Evolutionary conservation across 2,797 vertebrate genomes (phyloP), one percentile per base, ranked within the genome.

Genomic region (Tangara arthus): DNA sequence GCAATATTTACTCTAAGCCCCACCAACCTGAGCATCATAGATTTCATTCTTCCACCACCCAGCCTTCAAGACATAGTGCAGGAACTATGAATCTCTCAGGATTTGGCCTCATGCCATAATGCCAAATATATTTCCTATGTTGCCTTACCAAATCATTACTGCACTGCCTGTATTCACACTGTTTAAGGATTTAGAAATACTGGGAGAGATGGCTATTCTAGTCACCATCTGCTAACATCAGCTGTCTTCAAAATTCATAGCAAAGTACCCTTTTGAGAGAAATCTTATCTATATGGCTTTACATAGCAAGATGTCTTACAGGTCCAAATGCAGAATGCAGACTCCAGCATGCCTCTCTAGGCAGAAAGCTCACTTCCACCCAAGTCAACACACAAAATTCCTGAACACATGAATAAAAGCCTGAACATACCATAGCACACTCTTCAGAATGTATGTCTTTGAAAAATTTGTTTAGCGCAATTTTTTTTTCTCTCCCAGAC

Each of bases 161-260:
- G 50, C 23, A 10, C 46, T 95, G 82, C 16, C 47, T 76, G 28
- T 41, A 71, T 83, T 94, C 86, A 61, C 65, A 44, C 60, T 41
- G 77, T 61, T 87, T 11, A 34, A 80, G 39, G 68, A 70, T 81
- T 91, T 77, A 56, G 77, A 88, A 61, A 69, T 83, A 61, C 12
- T 6, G 60, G 60, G 72, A 93, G 76, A 86, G 52, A 68, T 5
- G 8, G 46, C 52, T 73, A 70, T 90, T 91, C 76, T 57, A 86
- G 79, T 75, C 85, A 94, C 91, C 82, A 90, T 90, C 91, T 94
- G 90, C 82, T 93, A 83, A 79, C 66, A 30, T 82, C 1, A 44
- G 59, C 90, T 93, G 90, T 90, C 82, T 91, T 90, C 66, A 91
- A 87, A 93, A 94, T 90, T 90, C 72, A 69, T 66, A 81, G 73